Evolutionary conservation across 1,140 invertebrate genomes (phyloP).

Genomic region (Musca domestica): DNA sequence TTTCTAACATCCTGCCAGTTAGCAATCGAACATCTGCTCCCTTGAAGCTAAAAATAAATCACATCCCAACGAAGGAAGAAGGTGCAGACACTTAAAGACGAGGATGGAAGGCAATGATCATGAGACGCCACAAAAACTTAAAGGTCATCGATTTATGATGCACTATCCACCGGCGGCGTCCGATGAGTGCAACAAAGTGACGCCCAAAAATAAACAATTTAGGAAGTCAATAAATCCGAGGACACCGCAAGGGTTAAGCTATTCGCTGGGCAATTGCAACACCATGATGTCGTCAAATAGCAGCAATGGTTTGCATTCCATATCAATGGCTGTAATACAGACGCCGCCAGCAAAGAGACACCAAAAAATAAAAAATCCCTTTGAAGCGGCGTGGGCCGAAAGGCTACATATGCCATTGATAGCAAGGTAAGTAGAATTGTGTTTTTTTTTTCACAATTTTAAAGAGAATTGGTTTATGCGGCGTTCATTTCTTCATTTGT

Average conservation of each 20-base stretch:
- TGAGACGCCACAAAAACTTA: slow-evolving; percentile 8
- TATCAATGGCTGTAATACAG: slow-evolving; percentile 14
- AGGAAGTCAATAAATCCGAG: slow-evolving; percentile 8
- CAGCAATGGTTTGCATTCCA: slow-evolving; percentile 14
- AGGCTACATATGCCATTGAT: slow-evolving; percentile 50
- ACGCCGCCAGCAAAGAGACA: slow-evolving; percentile 49
- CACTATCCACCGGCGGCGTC: neutral
- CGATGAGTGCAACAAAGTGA: neutral
- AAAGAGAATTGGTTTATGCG: neutral
- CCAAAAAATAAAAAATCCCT: slow-evolving; percentile 48
- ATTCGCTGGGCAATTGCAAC: neutral
- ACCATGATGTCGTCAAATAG: neutral
- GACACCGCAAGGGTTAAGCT: slow-evolving; percentile 2
- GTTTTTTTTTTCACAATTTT: neutral
- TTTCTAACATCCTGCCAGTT: too few species aligned
- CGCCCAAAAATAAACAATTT: slow-evolving; percentile 9
- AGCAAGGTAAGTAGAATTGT: slow-evolving; percentile 40
- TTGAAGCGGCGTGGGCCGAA: slow-evolving; percentile 43
- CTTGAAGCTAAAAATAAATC: too few species aligned
- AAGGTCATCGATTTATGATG: neutral
- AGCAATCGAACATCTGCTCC: too few species aligned
- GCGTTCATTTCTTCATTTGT: neutral
- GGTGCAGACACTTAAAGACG: too few species aligned
- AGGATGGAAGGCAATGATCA: neutral
- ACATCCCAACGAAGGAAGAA: too few species aligned